Base-by-base conservation (phyloP, 2,113 vertebrate species). In the Leucoraja erinaceus region DNA sequence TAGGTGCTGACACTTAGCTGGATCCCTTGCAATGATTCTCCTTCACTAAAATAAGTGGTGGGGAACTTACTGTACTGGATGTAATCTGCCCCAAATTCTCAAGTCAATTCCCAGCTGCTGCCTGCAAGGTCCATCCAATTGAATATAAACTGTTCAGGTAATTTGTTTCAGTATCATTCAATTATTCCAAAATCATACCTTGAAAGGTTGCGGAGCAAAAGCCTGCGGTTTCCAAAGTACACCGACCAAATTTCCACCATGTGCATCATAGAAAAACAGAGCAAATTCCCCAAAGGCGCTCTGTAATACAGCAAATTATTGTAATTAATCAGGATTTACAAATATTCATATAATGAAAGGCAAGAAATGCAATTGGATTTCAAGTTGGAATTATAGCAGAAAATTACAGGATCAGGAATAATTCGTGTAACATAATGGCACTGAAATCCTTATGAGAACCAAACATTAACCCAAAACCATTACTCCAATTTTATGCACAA, bases 201-300 rank as follows among this genome's bases (percentile, higher is more conserved):
- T 99, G 93, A 99, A 99, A 10, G 97, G 96, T 93, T 96, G 95
- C 4, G 97, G 96, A 68, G 95, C 93, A 94, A 99, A 99, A 93
- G 98, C 96, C 18, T 96, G 95, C 16, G 98, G 98, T 93, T 98
- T 99, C 98, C 98, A 99, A 72, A 99, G 95, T 93, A 99, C 98
- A 33, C 97, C 96, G 0, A 99, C 97, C 93, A 99, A 97, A 22
- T 96, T 97, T 68, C 98, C 98, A 2, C 99, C 99, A 66, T 97
- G 96, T 11, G 96, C 96, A 95, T 99, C 98, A 6, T 97, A 97
- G 96, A 99, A 99, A 94, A 99, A 99, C 90, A 99, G 96, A 0
- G 98, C 98, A 0, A 99, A 94, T 93, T 98, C 97, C 28, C 96
- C 96, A 20, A 98, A 99, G 38, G 97, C 95, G 0, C 97, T 97